A percentile compares a stretch with the other conserved stretches of the same genome.
Evolutionary conservation across 2,888 invertebrate species (phyloP).

Genomic region (Hirtodrosophila alboralis): DNA sequence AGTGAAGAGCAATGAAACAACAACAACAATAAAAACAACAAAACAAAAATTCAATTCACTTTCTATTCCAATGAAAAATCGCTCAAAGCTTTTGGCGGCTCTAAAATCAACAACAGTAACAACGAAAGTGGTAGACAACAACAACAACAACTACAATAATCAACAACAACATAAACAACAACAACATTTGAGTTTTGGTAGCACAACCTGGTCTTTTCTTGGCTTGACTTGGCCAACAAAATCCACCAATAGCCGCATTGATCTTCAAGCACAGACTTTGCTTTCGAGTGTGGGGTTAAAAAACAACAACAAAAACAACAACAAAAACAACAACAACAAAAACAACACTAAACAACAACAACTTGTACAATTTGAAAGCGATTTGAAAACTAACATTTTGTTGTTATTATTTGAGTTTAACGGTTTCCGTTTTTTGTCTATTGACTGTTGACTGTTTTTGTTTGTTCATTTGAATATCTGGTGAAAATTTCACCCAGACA

Average conservation of each 20-base stretch:
- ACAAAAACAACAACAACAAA: constrained; percentile 16
- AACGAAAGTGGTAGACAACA: constrained; percentile 73
- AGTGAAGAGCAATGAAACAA: constrained; percentile 56
- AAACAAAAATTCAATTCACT: constrained; percentile 77
- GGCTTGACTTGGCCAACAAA: constrained; percentile 38
- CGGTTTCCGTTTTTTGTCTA: constrained; percentile 78
- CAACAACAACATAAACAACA: constrained; percentile 39
- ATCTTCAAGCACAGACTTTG: constrained; percentile 55
- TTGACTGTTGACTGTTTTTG: constrained; percentile 64
- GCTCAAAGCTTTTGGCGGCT: constrained; percentile 65
- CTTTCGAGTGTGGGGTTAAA: constrained; percentile 35
- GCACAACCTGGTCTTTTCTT: constrained; percentile 36
- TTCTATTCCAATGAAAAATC: constrained; percentile 80
- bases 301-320: constrained; percentile 56
- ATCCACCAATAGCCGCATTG: constrained; percentile 62
- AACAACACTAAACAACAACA: constrained; percentile 28
- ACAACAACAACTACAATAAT: constrained; percentile 47
- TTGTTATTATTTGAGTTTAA: constrained; percentile 65
- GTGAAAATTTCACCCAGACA: constrained; percentile 80
- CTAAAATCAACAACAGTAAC: constrained; percentile 60
- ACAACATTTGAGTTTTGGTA: constrained; percentile 52
- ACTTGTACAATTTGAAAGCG: constrained; percentile 71
- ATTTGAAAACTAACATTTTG: constrained; percentile 58
- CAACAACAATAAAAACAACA: constrained; percentile 30
- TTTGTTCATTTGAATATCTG: constrained; percentile 76